phyloP scores from a whole-genome alignment of 2,888 invertebrate genomes.

The Syritta pipiens region DNA sequence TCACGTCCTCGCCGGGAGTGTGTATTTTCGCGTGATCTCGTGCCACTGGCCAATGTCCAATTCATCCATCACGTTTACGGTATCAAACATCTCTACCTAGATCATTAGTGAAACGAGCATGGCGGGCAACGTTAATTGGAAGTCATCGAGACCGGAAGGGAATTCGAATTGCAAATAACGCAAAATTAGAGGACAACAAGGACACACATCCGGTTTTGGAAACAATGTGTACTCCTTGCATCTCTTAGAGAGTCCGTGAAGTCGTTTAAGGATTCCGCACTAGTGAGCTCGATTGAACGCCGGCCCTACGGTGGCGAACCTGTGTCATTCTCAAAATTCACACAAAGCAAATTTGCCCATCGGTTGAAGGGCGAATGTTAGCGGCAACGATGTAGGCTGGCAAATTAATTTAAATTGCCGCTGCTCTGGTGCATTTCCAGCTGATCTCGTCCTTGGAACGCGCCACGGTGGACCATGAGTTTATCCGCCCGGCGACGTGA shows the following conservation, averaged over 20 bases:
- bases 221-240: too few relatives aligned
- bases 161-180: slow-evolving; percentile 20
- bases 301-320: too few relatives aligned
- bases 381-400: too few relatives aligned
- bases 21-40: slow-evolving; percentile 11
- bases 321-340: too few relatives aligned
- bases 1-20: not conserved
- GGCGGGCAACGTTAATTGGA: slow-evolving; percentile 6
- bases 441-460: not conserved
- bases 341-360: too few relatives aligned
- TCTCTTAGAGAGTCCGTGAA: too few relatives aligned
- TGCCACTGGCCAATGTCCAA: not conserved
- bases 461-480: too few relatives aligned
- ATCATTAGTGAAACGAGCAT: not conserved
- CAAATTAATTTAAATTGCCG: slow-evolving; percentile 12
- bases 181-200: too few relatives aligned
- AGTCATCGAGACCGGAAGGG: slow-evolving; percentile 4
- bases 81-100: slow-evolving; percentile 7
- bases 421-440: not conserved
- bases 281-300: too few relatives aligned
- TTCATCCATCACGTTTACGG: slow-evolving; percentile 26
- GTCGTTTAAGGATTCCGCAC: too few relatives aligned
- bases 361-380: too few relatives aligned
- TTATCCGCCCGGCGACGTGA: slow-evolving; percentile 26
- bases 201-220: not conserved